These are phyloP conservation scores for Euplagia quadripunctaria DNA, from an alignment of 2,888 invertebrate species.

Conservation along the genomic window DNA sequence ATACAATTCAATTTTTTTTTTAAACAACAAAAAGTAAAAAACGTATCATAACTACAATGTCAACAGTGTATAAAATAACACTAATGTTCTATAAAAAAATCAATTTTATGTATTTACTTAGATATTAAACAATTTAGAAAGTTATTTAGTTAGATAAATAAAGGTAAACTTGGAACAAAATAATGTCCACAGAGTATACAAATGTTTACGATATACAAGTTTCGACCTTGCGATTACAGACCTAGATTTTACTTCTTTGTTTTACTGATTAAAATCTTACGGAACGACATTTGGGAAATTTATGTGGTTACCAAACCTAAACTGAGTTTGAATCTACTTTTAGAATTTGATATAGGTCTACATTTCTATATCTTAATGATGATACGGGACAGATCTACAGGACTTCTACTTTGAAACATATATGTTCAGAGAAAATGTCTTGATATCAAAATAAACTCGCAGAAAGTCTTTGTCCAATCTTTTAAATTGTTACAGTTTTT, in stretches of 20 bases:
- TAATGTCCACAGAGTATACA: not conserved
- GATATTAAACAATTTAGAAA: too few species aligned
- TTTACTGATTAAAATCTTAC: slow-evolving; percentile 4
- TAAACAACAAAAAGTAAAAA: too few species aligned
- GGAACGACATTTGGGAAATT: not conserved
- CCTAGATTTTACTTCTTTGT: not conserved
- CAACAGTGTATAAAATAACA: too few species aligned
- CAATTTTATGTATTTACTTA: not conserved
- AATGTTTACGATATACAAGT: slow-evolving; percentile 1
- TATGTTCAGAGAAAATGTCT: not conserved
- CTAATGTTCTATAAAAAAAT: too few species aligned
- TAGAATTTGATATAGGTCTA: not conserved
- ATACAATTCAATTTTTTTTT: too few species aligned
- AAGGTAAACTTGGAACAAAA: not conserved
- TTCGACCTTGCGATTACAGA: not conserved
- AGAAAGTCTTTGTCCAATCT: too few species aligned
- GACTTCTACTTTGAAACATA: not conserved
- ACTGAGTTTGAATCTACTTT: not conserved
- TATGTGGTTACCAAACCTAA: not conserved
- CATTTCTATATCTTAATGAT: not conserved
- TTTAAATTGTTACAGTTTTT: too few species aligned
- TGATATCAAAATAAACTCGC: not conserved
- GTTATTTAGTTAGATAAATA: not conserved
- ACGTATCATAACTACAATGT: too few species aligned
- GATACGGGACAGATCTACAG: not conserved